A percentile compares a stretch with the other conserved stretches of the same genome.
phyloP scores from a whole-genome alignment of 2,888 invertebrate species.

The Heliconius sara region DNA sequence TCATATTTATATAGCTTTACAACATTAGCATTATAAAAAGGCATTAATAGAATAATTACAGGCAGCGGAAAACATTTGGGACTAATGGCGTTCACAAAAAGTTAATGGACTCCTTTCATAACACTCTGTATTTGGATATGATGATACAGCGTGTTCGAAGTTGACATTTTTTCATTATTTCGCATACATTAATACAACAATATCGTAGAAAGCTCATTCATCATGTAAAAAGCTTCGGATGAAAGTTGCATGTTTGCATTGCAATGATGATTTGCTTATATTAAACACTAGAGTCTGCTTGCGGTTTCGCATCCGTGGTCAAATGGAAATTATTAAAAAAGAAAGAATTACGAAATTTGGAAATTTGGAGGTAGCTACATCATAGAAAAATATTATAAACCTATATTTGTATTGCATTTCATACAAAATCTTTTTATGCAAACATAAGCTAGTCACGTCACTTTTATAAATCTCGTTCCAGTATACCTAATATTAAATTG shows the following conservation, averaged over 20 bases:
- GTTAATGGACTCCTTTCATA: constrained; percentile 63
- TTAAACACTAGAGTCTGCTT: background rate
- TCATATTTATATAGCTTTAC: constrained; percentile 9
- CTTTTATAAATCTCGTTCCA: no score
- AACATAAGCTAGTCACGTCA: no score
- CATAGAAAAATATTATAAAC: no score
- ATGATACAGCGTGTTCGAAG: constrained; percentile 61
- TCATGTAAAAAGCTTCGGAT: constrained; percentile 34
- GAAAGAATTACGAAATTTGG: background rate
- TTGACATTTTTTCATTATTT: constrained; percentile 43
- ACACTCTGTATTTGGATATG: constrained; percentile 50
- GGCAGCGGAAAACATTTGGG: constrained; percentile 49
- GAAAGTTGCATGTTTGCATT: background rate
- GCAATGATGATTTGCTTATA: constrained; percentile 15
- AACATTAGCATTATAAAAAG: constrained; percentile 10
- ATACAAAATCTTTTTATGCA: no score
- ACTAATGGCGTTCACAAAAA: constrained; percentile 63
- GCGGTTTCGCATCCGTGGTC: background rate
- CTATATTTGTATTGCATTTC: no score
- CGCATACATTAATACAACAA: constrained; percentile 35
- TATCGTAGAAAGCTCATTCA: constrained; percentile 35
- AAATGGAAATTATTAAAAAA: background rate
- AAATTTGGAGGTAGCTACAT: background rate
- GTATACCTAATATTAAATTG: no score
- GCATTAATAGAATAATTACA: constrained; percentile 34